Evolutionary conservation across 2,888 invertebrate genomes (phyloP), one percentile per base, ranked within the genome.

Genomic region (Pasiphila rectangulata): DNA sequence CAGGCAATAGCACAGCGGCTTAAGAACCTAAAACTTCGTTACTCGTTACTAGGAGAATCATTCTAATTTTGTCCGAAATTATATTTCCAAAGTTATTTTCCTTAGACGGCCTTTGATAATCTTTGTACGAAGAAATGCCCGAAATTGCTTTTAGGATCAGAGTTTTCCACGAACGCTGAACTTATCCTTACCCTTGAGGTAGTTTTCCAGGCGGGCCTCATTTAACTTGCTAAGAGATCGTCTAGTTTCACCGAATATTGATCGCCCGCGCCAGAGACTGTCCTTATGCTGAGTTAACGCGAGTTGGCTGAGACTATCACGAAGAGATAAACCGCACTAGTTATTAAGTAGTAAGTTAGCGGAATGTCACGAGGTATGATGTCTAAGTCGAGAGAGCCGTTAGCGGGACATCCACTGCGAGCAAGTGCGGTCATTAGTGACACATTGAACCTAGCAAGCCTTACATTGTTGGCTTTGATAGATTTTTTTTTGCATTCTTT

Each of bases 211-310:
- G 30, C 43, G 29, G 29, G 54, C 29, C 23, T 55, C 44, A 55
- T 55, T 51, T 51, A 34, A 51, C 51, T 55, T 51, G 51, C 51
- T 55, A 51, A 51, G 49, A 51, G 42, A 35, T 7, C 21, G 40
- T 48, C 46, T 54, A 49, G 51, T 51, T 46, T 38, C 29, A 12
- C 42, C n/a, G n/a, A 16, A 30, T 42, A 53, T 46, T 43, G 46
- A 49, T 30, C 30, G n/a, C 1, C 16, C 15, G 2, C 15, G 12
- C 15, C 1, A 4, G 30, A 15, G 16, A 9, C 25, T 6, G 6
- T 25, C 30, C 30, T n/a, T n/a, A 4, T 21, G 21, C 7, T 21
- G 4, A 7, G 4, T 21, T 5, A 6, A 6, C 7, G 6, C 4
- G 21, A 21, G 21, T 6, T 21, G 21, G 6, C 3, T 6, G 7